Conservation (phyloP, 2,113 vertebrate species). For the Pachyramphus minor region DNA sequence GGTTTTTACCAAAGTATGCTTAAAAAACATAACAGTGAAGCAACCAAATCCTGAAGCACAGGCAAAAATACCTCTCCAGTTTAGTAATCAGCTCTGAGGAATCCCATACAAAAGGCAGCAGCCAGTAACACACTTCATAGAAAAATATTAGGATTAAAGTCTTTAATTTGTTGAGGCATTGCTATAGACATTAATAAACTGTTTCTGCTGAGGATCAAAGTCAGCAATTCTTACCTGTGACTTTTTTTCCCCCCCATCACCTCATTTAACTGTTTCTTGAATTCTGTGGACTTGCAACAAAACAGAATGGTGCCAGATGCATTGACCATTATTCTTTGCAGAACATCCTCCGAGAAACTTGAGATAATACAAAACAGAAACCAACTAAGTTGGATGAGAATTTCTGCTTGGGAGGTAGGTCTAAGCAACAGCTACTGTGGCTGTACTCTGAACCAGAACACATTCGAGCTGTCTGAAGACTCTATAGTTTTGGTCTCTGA, state of each 20-base stretch:
- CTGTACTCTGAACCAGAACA: not conserved
- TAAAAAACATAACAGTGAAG: not conserved
- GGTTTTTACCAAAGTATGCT: not conserved
- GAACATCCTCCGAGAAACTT: not conserved
- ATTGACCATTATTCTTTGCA: not conserved
- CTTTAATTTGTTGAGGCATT: not conserved
- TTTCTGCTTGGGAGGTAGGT: not conserved
- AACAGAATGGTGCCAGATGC: not conserved
- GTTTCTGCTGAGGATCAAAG: not conserved
- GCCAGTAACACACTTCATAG: not conserved
- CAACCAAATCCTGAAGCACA: not conserved
- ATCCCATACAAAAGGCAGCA: not conserved
- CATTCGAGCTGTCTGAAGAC: fast-evolving
- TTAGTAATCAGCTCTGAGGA: not conserved
- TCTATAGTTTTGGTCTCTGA: not conserved
- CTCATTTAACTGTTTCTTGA: not conserved
- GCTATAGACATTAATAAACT: not conserved
- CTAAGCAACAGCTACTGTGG: not conserved
- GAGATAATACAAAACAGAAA: not conserved
- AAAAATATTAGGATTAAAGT: not conserved
- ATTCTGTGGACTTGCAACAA: not conserved
- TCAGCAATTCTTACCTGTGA: not conserved
- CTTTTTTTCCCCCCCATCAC: not conserved
- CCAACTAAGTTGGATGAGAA: not conserved
- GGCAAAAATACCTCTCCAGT: not conserved